Conservation (phyloP, 2,113 vertebrate genomes). For the Crotalus tigris region DNA sequence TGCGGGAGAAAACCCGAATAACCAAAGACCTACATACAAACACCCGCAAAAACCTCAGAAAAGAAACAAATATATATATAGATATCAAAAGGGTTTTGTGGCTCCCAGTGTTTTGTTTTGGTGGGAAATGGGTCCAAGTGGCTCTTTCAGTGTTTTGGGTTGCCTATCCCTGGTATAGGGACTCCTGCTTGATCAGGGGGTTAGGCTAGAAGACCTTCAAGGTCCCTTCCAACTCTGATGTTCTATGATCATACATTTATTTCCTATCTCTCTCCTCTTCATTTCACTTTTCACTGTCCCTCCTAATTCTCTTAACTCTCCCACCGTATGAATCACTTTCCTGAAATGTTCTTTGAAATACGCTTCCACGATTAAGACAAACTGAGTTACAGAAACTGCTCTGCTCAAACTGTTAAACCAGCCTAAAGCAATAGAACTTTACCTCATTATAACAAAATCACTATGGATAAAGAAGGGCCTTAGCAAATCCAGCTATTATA, state of each 20-base stretch:
- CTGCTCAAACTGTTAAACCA: conserved; percentile 40
- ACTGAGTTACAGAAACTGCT: conserved; percentile 14
- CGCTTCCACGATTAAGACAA: background rate
- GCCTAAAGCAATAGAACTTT: conserved; percentile 49
- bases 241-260: background rate
- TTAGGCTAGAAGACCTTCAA: background rate
- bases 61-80: too few relatives aligned
- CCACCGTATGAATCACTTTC: background rate
- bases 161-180: too few relatives aligned
- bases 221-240: background rate
- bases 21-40: too few relatives aligned
- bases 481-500: conserved; percentile 46
- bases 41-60: too few relatives aligned
- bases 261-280: background rate
- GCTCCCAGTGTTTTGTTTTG: too few relatives aligned
- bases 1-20: too few relatives aligned
- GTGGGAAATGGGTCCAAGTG: too few relatives aligned
- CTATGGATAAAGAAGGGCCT: conserved; percentile 36
- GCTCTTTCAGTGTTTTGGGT: too few relatives aligned
- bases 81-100: too few relatives aligned
- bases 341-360: background rate
- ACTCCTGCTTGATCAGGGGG: background rate
- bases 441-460: conserved; percentile 50
- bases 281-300: background rate
- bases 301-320: background rate